phyloP scores from a whole-genome alignment of 2,797 vertebrate genomes.

The Pangasius sanitwongsei region DNA sequence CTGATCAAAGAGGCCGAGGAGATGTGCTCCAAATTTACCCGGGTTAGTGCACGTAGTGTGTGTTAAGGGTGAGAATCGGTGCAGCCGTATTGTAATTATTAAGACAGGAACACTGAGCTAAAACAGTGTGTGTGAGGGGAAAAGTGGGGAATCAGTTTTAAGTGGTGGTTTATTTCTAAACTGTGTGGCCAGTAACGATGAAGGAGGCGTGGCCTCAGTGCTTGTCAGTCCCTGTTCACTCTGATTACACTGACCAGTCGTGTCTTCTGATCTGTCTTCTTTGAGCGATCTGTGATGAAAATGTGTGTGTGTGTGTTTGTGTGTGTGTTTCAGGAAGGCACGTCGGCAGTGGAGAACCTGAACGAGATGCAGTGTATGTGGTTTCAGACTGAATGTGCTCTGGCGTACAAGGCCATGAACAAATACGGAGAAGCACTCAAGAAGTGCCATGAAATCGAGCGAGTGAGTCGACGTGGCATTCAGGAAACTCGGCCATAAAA shows the following conservation, averaged over 20 bases:
- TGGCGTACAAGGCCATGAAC: slow-evolving; percentile 93
- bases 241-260: neutral
- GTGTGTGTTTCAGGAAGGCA: slow-evolving; percentile 75
- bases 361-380: slow-evolving; percentile 99
- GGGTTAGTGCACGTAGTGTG: slow-evolving; percentile 75
- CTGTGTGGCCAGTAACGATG: neutral
- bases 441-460: slow-evolving; percentile 98
- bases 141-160: neutral
- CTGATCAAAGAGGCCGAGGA: slow-evolving; percentile 97
- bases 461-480: slow-evolving; percentile 75
- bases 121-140: too few species aligned
- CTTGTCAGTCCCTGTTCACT: neutral
- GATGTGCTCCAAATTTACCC: slow-evolving; percentile 99
- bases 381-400: slow-evolving; percentile 98
- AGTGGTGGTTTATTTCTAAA: neutral
- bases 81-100: neutral
- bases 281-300: neutral
- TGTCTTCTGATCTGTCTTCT: neutral
- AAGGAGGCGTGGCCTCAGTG: neutral
- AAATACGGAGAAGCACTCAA: slow-evolving; percentile 97
- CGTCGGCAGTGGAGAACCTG: slow-evolving; percentile 95
- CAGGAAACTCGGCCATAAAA: neutral
- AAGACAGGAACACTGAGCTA: neutral
- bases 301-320: slow-evolving; percentile 11
- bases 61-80: neutral